Evolutionary conservation across 92 coral and sea anemone species (phyloP).

Genomic region (Umimayanthus chanpuru): DNA sequence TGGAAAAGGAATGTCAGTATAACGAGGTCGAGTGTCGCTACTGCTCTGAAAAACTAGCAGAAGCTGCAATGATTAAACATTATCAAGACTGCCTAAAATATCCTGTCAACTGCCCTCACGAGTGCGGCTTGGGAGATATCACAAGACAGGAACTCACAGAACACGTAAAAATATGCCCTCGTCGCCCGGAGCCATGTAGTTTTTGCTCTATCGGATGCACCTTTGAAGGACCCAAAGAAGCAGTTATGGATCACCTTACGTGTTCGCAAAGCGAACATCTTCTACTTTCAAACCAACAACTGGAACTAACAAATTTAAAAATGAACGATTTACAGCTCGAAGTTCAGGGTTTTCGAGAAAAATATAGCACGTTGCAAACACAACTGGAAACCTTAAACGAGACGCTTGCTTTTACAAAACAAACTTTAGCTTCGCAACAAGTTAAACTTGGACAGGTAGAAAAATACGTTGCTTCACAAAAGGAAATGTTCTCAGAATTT

Average conservation of each 20-base stretch:
- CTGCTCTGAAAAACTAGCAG: constrained; percentile 59
- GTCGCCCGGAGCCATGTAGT: constrained; percentile 53
- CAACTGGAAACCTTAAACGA: constrained; percentile 63
- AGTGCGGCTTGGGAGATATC: constrained; percentile 65
- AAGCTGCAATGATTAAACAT: constrained; percentile 64
- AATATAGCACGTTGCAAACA: constrained; percentile 35
- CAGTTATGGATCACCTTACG: constrained; percentile 62
- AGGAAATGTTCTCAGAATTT: constrained; percentile 50
- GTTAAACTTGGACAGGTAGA: constrained; percentile 66
- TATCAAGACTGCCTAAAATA: constrained; percentile 65
- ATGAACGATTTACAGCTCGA: constrained; percentile 47
- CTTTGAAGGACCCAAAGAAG: constrained; percentile 59
- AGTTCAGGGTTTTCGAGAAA: constrained; percentile 41
- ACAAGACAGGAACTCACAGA: constrained; percentile 60
- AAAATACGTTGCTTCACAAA: constrained; percentile 53
- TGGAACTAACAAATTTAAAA: constrained; percentile 26
- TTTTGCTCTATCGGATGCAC: constrained; percentile 65
- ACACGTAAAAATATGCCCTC: constrained; percentile 67
- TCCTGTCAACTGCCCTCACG: constrained; percentile 76
- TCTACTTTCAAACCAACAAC: constrained; percentile 46
- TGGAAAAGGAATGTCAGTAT: constrained; percentile 74
- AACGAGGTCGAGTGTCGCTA: constrained; percentile 65
- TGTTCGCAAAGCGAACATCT: constrained; percentile 59
- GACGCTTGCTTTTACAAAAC: constrained; percentile 58
- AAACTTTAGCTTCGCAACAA: constrained; percentile 70